These are phyloP conservation scores for Cryptocephalus primarius DNA, from an alignment of 2,888 invertebrate genomes.

Conservation along the genomic window DNA sequence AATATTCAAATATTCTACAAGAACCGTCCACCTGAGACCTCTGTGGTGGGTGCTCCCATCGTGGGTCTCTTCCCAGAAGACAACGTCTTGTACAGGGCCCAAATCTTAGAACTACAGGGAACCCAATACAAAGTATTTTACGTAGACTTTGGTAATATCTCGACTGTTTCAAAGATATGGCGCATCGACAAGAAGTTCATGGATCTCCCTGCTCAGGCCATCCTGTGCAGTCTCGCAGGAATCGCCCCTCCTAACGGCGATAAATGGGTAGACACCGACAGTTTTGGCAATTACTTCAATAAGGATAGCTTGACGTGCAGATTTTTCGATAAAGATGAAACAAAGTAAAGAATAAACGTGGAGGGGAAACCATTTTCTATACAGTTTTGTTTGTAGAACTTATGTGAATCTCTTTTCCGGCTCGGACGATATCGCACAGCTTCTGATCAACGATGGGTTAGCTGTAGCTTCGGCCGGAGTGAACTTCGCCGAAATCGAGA, in stretches of 20 bases:
- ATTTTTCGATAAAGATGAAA: slow-evolving; percentile 40
- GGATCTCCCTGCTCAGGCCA: slow-evolving; percentile 57
- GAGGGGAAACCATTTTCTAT: neutral
- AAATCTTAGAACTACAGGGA: slow-evolving; percentile 42
- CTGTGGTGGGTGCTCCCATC: slow-evolving; percentile 51
- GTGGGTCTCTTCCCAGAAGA: slow-evolving; percentile 63
- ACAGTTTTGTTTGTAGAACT: slow-evolving; percentile 15
- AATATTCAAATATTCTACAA: slow-evolving; percentile 58
- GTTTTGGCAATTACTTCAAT: slow-evolving; percentile 50
- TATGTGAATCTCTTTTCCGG: slow-evolving; percentile 22
- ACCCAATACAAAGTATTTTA: slow-evolving; percentile 37
- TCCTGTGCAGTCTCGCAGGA: slow-evolving; percentile 54
- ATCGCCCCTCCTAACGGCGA: slow-evolving; percentile 44
- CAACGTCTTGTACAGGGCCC: slow-evolving; percentile 59
- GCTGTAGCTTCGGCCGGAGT: slow-evolving; percentile 11
- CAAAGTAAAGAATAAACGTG: slow-evolving; percentile 34
- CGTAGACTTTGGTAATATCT: slow-evolving; percentile 67
- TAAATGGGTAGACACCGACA: slow-evolving; percentile 46
- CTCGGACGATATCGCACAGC: slow-evolving; percentile 19
- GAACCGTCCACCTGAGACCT: slow-evolving; percentile 21
- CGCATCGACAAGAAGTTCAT: slow-evolving; percentile 55
- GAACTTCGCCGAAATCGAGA: slow-evolving; percentile 25
- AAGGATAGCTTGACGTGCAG: slow-evolving; percentile 48
- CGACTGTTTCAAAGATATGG: slow-evolving; percentile 58
- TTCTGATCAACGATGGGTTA: slow-evolving; percentile 23